phyloP scores from a whole-genome alignment of 2,888 invertebrate genomes.

The Microplitis manilae region DNA sequence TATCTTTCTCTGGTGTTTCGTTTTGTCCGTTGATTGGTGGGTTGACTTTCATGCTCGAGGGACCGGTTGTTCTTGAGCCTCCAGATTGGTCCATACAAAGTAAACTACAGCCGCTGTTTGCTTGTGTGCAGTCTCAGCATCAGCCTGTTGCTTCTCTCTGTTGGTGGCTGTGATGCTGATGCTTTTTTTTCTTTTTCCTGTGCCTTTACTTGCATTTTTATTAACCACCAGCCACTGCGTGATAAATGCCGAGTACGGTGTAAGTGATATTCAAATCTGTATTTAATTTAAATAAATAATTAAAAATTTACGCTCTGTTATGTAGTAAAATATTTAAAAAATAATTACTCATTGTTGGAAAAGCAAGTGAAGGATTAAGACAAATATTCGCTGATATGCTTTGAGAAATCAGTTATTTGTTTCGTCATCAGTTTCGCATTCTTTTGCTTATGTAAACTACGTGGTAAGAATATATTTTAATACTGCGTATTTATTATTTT shows the following conservation, averaged over 20 bases:
- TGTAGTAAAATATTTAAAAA: background rate
- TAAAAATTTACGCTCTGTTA: no score
- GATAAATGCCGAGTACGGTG: background rate
- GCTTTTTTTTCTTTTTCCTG: background rate
- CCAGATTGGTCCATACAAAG: conserved; percentile 5
- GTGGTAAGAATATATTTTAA: background rate
- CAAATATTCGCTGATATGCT: background rate
- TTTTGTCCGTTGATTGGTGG: background rate
- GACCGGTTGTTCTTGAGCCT: background rate
- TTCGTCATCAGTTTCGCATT: background rate
- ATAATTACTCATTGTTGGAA: background rate
- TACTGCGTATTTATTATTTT: background rate
- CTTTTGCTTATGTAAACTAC: background rate
- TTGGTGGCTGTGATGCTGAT: background rate
- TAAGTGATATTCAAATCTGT: background rate
- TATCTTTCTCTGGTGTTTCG: background rate
- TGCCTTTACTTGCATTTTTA: background rate
- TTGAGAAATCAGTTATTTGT: background rate
- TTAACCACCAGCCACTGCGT: background rate
- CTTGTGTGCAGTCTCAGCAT: background rate
- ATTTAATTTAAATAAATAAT: background rate
- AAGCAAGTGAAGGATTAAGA: background rate
- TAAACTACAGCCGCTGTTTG: background rate
- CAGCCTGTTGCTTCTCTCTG: background rate
- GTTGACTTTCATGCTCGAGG: background rate